Conservation (phyloP, 1,140 invertebrate genomes). For the Bombyx mandarina region DNA sequence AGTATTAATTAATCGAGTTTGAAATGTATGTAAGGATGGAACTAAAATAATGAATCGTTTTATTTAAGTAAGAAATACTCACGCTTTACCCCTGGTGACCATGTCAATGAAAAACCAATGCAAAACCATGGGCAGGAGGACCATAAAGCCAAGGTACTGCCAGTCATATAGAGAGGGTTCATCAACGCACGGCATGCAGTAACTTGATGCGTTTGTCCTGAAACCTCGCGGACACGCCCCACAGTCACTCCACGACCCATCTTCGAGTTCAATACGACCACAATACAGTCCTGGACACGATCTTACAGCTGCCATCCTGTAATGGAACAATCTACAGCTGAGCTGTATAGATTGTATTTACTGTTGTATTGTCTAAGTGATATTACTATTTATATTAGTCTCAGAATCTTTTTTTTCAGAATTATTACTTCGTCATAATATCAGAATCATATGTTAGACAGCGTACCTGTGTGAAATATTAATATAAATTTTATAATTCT, state of each 20-base stretch:
- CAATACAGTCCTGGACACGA: slow-evolving; percentile 90
- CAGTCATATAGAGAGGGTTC: slow-evolving; percentile 90
- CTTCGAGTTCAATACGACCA: slow-evolving; percentile 76
- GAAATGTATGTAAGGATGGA: too few species aligned
- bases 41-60: too few species aligned
- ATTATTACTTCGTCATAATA: too few species aligned
- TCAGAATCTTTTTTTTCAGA: too few species aligned
- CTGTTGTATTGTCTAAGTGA: too few species aligned
- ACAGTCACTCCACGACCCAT: slow-evolving; percentile 83
- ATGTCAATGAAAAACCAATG: slow-evolving; percentile 95
- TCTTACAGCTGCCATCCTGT: slow-evolving; percentile 41
- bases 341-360: too few species aligned
- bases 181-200: slow-evolving; percentile 84
- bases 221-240: slow-evolving; percentile 90
- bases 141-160: slow-evolving; percentile 95
- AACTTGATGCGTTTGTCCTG: slow-evolving; percentile 53
- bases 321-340: too few species aligned
- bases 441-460: too few species aligned
- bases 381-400: too few species aligned
- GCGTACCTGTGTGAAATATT: too few species aligned
- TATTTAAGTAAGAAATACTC: slow-evolving; percentile 20
- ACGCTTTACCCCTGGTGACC: slow-evolving; percentile 82
- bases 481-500: too few species aligned
- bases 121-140: slow-evolving; percentile 84
- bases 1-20: too few species aligned